These are phyloP conservation scores for Drosophila neonasuta DNA, from an alignment of 2,888 invertebrate species.

Conservation along the genomic window DNA sequence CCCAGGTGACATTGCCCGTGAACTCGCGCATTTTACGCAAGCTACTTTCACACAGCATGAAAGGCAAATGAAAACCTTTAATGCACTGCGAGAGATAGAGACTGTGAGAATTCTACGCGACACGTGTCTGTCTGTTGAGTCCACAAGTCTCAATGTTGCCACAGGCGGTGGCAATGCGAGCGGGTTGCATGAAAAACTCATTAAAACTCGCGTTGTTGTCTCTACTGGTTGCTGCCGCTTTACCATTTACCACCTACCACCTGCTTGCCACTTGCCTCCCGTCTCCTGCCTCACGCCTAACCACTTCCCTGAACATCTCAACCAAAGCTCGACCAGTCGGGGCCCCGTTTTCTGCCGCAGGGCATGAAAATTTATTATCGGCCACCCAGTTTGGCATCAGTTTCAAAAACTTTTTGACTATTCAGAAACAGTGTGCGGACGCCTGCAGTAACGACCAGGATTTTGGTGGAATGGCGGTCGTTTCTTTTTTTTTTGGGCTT, in stretches of 20 bases:
- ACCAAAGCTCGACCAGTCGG: slow-evolving; percentile 7
- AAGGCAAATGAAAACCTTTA: slow-evolving; percentile 53
- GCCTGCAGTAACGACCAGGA: slow-evolving; percentile 28
- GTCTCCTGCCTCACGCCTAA: not conserved
- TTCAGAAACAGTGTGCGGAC: slow-evolving; percentile 47
- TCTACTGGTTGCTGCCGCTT: slow-evolving; percentile 36
- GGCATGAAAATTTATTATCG: slow-evolving; percentile 75
- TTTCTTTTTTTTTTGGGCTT: slow-evolving; percentile 20
- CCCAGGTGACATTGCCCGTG: slow-evolving; percentile 72
- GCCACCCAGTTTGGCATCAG: slow-evolving; percentile 71
- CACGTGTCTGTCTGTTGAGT: slow-evolving; percentile 6
- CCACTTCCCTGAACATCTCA: not conserved
- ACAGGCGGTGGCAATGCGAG: slow-evolving; percentile 30
- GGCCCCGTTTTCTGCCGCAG: slow-evolving; percentile 27
- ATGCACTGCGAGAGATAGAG: slow-evolving; percentile 49
- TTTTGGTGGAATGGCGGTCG: slow-evolving; percentile 19
- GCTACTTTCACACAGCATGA: too few relatives aligned
- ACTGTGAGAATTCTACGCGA: slow-evolving; percentile 21
- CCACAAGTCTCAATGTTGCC: slow-evolving; percentile 27
- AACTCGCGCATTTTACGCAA: slow-evolving; percentile 37
- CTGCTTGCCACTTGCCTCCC: not conserved
- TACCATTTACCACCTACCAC: not conserved
- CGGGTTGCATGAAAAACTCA: slow-evolving; percentile 73
- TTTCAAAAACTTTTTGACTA: slow-evolving; percentile 75
- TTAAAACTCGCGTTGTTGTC: slow-evolving; percentile 71